These are phyloP conservation scores for Rhea pennata DNA, from an alignment of 2,113 vertebrate genomes.

Conservation along the genomic window DNA sequence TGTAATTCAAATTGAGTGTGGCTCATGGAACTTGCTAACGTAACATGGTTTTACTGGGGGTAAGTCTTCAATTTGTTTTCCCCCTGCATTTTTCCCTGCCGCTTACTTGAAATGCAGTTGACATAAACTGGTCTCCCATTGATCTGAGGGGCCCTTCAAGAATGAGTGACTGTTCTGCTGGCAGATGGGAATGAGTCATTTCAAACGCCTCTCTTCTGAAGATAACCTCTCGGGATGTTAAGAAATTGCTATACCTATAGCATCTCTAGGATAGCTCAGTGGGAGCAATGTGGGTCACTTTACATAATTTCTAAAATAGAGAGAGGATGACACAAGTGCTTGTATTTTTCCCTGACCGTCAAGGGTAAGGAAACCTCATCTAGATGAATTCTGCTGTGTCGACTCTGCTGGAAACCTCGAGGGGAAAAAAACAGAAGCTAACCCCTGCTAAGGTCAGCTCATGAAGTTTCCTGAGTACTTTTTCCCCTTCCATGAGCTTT, in stretches of 20 bases:
- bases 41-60: rapidly evolving
- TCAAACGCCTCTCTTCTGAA: neutral
- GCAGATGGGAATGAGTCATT: neutral
- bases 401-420: neutral
- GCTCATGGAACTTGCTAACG: neutral
- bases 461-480: neutral
- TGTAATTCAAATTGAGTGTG: neutral
- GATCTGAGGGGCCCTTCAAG: neutral
- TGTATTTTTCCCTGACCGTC: neutral
- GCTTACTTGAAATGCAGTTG: neutral
- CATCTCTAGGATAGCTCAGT: neutral
- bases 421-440: neutral
- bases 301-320: neutral
- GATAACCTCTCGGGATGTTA: neutral
- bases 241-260: neutral
- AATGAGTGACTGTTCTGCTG: neutral
- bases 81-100: neutral
- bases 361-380: neutral
- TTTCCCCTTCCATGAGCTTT: neutral
- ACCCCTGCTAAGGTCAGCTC: neutral
- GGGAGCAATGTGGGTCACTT: neutral
- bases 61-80: neutral
- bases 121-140: neutral
- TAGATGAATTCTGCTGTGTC: neutral
- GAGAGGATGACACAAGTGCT: neutral